Conservation (phyloP, 2,888 invertebrate genomes). For the Celastrina argiolus region DNA sequence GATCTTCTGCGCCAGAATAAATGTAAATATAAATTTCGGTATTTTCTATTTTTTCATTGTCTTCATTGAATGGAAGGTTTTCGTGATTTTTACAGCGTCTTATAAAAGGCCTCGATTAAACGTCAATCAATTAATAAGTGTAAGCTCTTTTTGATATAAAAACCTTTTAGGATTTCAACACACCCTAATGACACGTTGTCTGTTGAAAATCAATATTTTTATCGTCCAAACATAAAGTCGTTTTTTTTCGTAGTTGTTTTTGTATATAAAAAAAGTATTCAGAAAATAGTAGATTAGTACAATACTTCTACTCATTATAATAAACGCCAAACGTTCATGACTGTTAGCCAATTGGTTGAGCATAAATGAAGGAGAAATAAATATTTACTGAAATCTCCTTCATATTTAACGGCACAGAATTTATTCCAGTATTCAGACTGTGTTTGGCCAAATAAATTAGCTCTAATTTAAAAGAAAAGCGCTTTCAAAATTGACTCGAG, state of each 20-base stretch:
- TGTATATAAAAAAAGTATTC: too few species aligned
- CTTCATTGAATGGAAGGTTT: background rate
- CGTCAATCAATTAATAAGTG: background rate
- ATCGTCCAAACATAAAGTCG: too few species aligned
- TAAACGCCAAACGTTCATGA: too few species aligned
- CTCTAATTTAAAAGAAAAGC: background rate
- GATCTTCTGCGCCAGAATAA: too few species aligned
- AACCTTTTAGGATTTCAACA: background rate
- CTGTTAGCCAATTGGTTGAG: too few species aligned
- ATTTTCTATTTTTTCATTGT: too few species aligned
- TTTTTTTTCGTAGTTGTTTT: too few species aligned
- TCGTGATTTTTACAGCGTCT: background rate
- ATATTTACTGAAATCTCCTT: background rate
- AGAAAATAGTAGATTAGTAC: too few species aligned
- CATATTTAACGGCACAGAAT: background rate
- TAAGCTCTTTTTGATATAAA: background rate
- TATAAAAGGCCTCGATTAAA: background rate
- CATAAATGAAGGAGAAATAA: background rate
- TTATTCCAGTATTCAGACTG: background rate
- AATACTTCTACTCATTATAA: too few species aligned
- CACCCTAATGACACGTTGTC: too few species aligned
- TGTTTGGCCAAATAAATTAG: slow-evolving; percentile 2
- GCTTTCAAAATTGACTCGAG: background rate
- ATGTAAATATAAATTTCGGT: too few species aligned
- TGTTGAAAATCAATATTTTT: too few species aligned